Evolutionary conservation across 1,140 invertebrate genomes (phyloP), one percentile per base, ranked within the genome.

Genomic region (Tetramorium simillimum): DNA sequence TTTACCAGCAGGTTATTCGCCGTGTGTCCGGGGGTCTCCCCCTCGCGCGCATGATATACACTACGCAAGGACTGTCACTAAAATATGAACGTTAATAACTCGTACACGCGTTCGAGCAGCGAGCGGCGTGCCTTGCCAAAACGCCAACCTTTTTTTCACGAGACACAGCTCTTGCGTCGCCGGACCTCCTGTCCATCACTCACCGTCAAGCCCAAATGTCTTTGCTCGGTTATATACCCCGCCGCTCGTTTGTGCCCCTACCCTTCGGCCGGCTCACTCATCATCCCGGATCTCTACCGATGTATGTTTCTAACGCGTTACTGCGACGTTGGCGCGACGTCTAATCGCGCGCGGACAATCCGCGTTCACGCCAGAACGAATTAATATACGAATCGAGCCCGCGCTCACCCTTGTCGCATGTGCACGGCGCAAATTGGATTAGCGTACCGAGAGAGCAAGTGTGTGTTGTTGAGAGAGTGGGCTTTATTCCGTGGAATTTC

Each of bases 121-220:
- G 76, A 69, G n/a, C 46, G 21, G 37, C 62, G 56, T 49, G 56
- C 75, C 67, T 65, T 82, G 80, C 69, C 82, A 80, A 76, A 86
- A 65, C 69, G 49, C 49, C 85, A 56, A 65, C 37, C 51, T 75
- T 72, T 80, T 85, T 78, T 43, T 67, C 86, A 28, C 88, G 80
- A 43, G 80, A 75, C 37, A 67, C 73, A 21, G 63, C 73, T 86
- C 65, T 84, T 49, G 76, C 89, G 78, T 85, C 86, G 86, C 80
- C 78, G 92, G 69, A 43, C 89, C 91, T 92, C 89, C 91, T 89
- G 93, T 93, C 93, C 92, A 94, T 94, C 93, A 93, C 91, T 94
- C 93, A 94, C 88, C 91, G 93, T 94, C 94, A 89, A 85, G 90
- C 89, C 85, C 77, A 86, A 88, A 85, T 76, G 88, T 90, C 88